phyloP scores from a whole-genome alignment of 2,888 invertebrate genomes.

The Caenorhabditis sp. region DNA sequence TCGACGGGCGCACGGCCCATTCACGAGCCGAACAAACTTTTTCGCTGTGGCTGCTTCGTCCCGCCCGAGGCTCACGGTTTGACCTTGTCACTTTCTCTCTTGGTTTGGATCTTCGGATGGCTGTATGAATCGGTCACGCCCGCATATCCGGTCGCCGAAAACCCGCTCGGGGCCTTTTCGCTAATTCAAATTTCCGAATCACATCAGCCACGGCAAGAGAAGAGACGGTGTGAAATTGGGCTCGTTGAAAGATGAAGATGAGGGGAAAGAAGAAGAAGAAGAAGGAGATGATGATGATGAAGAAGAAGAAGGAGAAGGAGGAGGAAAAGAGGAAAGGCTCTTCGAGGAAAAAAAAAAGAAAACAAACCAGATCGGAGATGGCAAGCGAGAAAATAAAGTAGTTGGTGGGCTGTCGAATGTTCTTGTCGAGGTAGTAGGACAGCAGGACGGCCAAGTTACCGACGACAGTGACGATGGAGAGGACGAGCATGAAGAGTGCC shows the following conservation, averaged over 20 bases:
- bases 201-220: conserved; percentile 3
- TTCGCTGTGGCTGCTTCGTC: neutral
- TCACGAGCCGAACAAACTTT: conserved; percentile 23
- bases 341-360: conserved; percentile 13
- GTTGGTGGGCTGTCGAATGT: conserved; percentile 94
- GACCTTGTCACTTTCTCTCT: neutral
- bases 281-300: neutral
- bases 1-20: too few species aligned
- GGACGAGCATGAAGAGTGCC: conserved; percentile 70
- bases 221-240: neutral
- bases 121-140: conserved; percentile 2
- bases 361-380: conserved; percentile 87
- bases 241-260: neutral
- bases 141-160: neutral
- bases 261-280: neutral
- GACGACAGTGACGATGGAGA: conserved; percentile 81
- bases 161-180: neutral
- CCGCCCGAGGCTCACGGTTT: neutral
- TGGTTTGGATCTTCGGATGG: conserved; percentile 17
- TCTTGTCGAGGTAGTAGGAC: conserved; percentile 83
- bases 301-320: conserved; percentile 1
- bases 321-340: too few species aligned
- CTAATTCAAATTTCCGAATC: conserved; percentile 51
- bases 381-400: conserved; percentile 99
- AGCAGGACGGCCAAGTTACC: conserved; percentile 90